phyloP scores from a whole-genome alignment of 2,888 invertebrate genomes.

The Metallyticus violacea region DNA sequence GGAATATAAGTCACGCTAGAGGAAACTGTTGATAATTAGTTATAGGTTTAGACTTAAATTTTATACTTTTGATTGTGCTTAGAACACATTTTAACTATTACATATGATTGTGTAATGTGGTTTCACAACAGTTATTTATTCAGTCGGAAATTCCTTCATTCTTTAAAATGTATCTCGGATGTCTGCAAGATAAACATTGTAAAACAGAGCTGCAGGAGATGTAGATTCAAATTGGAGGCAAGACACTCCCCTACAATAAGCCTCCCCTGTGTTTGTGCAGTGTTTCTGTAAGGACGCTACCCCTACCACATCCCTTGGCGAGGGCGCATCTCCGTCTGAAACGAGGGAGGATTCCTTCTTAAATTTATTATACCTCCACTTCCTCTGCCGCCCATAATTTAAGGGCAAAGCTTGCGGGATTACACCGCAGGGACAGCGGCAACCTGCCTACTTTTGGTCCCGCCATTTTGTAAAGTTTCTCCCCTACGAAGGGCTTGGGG shows the following conservation, averaged over 20 bases:
- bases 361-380: conserved; percentile 13
- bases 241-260: not conserved
- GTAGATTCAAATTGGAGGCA: not conserved
- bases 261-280: not conserved
- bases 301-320: no score
- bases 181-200: not conserved
- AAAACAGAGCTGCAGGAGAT: no score
- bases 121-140: no score
- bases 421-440: not conserved
- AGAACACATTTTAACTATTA: no score
- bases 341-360: conserved; percentile 8
- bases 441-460: not conserved
- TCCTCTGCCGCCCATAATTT: conserved; percentile 10
- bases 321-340: not conserved
- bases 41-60: no score
- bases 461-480: conserved; percentile 13
- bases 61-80: no score
- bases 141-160: no score
- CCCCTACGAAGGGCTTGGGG: not conserved
- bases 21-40: no score
- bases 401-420: conserved; percentile 2
- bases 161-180: not conserved
- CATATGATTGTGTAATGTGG: no score
- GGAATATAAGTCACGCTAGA: no score
- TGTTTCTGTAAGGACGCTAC: not conserved